Evolutionary conservation across 2,797 vertebrate genomes (phyloP), one percentile per base, ranked within the genome.

Genomic region (Dicrostonyx torquatus): DNA sequence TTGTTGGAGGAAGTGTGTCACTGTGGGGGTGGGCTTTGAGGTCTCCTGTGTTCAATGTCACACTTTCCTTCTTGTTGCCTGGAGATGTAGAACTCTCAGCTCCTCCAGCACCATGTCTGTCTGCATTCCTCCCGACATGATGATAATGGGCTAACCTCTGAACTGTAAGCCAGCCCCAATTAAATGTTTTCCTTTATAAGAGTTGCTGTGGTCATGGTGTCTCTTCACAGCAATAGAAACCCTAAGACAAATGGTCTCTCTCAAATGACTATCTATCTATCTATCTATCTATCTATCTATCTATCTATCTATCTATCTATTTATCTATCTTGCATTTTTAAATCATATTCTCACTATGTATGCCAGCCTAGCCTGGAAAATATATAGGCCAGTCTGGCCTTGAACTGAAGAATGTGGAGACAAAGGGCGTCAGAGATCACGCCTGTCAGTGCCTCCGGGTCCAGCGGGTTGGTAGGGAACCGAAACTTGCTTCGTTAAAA

Each of bases 401-500:
- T 66, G 82, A 84, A 66, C 62, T 66, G 18, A 58, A 58, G 55
- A 22, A 18, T 34, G 55, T 62, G 8, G 53, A 87, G 79, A 97
- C 95, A 97, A 96, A 94, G 92, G 48, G 15, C 66, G 89, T 96
- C 72, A 89, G 93, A 94, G 43, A 1, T 4, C 60, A 89, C n/a
- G 2, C 60, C 72, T 87, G 87, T 22, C 60, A 78, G 77, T 58
- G 76, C 79, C 89, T 77, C 45, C 31, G 29, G 78, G 93, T 73
- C 62, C 31, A 15, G 66, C 0, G 1, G 75, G 31, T 53, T n/a
- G n/a, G 18, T 37, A 43, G 37, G 17, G 94, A 95, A 84, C 24
- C 0, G 1, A 97, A 96, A 96, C 88, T 86, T 45, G 76, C 90
- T 95, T 96, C 72, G 88, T 82, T 77, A 43, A 88, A 96, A 87